Conservation (phyloP, 1,140 invertebrate species). For the Hyles euphorbiae region DNA sequence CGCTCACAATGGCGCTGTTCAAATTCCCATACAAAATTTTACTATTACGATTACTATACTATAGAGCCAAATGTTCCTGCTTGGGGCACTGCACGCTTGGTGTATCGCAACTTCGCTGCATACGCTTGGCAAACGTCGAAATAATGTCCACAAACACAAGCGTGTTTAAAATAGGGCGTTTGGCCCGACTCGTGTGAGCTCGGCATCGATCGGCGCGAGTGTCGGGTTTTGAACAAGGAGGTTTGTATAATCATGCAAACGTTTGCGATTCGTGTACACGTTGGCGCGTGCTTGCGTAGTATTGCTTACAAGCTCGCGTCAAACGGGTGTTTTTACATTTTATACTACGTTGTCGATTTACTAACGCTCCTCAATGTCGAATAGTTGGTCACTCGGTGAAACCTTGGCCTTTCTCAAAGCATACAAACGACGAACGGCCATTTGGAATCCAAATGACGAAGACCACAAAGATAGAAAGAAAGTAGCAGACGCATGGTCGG, state of each 20-base stretch:
- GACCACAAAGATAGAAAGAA: conserved; percentile 25
- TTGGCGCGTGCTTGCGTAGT: conserved; percentile 13
- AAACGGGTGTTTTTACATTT: background rate
- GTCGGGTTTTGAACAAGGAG: conserved; percentile 7
- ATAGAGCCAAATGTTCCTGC: too few relatives aligned
- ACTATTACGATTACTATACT: too few relatives aligned
- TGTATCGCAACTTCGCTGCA: too few relatives aligned
- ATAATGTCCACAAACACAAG: too few relatives aligned
- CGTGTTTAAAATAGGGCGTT: too few relatives aligned
- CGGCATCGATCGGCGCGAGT: too few relatives aligned
- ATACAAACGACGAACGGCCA: conserved; percentile 13
- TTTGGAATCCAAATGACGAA: conserved; percentile 18
- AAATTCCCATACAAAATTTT: too few relatives aligned
- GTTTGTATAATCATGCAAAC: conserved; percentile 14
- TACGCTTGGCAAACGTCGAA: too few relatives aligned
- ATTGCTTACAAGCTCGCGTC: conserved; percentile 10
- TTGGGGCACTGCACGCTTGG: too few relatives aligned
- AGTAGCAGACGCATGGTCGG: conserved; percentile 20
- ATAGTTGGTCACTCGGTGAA: conserved; percentile 18
- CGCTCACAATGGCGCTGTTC: too few relatives aligned
- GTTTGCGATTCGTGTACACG: conserved; percentile 15
- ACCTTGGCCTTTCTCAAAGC: conserved; percentile 13
- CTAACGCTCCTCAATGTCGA: conserved; percentile 5
- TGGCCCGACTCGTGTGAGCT: too few relatives aligned
- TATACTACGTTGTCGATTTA: too few relatives aligned